Evolutionary conservation across 2,113 vertebrate genomes (phyloP).

Genomic region (Vireo altiloquus): DNA sequence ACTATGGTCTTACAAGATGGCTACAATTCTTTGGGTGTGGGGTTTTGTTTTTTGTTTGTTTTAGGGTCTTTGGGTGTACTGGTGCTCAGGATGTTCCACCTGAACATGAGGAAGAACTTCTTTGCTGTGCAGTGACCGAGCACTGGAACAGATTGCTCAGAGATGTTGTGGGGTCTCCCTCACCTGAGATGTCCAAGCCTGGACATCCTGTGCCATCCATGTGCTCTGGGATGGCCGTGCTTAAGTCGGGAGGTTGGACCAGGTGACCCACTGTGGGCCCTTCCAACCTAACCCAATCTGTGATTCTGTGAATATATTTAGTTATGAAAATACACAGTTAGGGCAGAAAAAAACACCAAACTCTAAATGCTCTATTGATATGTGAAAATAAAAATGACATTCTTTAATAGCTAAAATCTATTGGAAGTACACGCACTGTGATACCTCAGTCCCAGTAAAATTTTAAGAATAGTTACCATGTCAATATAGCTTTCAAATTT

Average conservation of each 20-base stretch:
- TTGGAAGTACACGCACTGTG: neutral
- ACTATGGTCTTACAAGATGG: neutral
- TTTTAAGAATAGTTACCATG: neutral
- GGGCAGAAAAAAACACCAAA: neutral
- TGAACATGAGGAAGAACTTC: neutral
- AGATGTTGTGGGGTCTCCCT: neutral
- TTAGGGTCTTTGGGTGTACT: neutral
- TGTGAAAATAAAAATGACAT: neutral
- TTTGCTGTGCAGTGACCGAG: neutral
- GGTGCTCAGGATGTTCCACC: neutral
- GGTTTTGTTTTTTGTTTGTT: neutral
- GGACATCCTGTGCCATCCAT: neutral
- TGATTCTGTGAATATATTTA: neutral
- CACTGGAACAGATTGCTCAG: neutral
- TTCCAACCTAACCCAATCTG: neutral
- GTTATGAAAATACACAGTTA: neutral
- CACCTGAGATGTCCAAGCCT: neutral
- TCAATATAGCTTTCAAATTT: neutral
- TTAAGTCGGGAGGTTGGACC: neutral
- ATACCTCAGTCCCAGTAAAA: neutral
- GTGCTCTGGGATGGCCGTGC: neutral
- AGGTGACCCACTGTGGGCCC: no score
- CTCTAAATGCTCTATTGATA: neutral
- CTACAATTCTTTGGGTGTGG: neutral
- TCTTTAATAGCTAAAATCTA: neutral